Evolutionary conservation across 1,140 invertebrate genomes (phyloP).

Genomic region (Psix sp.): DNA sequence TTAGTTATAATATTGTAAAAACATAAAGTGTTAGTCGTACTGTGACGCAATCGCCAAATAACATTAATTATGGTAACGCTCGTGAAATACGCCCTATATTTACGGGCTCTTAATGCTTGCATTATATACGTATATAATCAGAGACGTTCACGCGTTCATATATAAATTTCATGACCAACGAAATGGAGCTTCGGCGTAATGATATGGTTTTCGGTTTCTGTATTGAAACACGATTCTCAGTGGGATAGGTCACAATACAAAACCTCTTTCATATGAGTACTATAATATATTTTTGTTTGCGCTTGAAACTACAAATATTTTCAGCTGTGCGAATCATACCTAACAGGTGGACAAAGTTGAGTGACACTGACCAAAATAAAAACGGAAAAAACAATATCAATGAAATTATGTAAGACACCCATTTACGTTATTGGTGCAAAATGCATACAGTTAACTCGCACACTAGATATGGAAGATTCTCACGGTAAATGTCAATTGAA

Average conservation of each 20-base stretch:
- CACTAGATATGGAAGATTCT: conserved; percentile 65
- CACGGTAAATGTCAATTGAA: conserved; percentile 72
- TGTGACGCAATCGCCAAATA: conserved; percentile 16
- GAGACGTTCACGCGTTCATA: conserved; percentile 35
- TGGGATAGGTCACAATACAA: conserved; percentile 70
- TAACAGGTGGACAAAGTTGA: conserved; percentile 7
- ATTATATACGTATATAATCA: conserved; percentile 29
- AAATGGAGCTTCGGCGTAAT: conserved; percentile 70
- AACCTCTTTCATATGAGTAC: conserved; percentile 35
- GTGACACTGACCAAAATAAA: not conserved
- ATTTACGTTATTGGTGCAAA: conserved; percentile 63
- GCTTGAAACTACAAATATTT: conserved; percentile 27
- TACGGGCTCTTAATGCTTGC: conserved; percentile 13
- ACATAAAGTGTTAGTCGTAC: conserved; percentile 3
- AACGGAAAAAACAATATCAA: no score
- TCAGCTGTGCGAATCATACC: conserved; percentile 5
- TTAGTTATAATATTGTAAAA: not conserved
- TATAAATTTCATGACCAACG: conserved; percentile 57
- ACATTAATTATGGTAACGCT: conserved; percentile 12
- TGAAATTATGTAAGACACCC: not conserved
- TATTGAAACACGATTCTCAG: conserved; percentile 75
- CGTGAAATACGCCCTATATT: conserved; percentile 25
- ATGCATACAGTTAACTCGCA: conserved; percentile 51
- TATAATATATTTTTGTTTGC: conserved; percentile 40
- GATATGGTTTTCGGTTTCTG: conserved; percentile 76